These are phyloP conservation scores for Limnothrissa miodon DNA, from an alignment of 2,113 vertebrate genomes.

Conservation along the genomic window DNA sequence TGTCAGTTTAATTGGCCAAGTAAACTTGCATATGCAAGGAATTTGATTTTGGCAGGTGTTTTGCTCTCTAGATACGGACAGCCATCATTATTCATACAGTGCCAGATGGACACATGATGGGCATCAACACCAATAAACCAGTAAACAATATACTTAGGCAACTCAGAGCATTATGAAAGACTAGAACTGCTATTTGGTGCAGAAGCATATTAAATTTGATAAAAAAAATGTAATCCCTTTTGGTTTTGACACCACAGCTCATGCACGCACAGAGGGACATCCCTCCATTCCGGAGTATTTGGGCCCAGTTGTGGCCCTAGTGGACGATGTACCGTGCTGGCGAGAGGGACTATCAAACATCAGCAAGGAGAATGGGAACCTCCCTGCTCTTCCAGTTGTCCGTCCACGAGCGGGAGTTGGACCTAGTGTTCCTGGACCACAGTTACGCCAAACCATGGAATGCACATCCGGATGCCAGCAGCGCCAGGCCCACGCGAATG, in stretches of 20 bases:
- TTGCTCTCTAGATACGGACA: too few species aligned
- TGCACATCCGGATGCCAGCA: conserved; percentile 92
- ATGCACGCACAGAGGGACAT: conserved; percentile 24
- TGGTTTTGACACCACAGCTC: neutral
- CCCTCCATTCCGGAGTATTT: conserved; percentile 23
- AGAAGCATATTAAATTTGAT: too few species aligned
- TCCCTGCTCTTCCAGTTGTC: conserved; percentile 92
- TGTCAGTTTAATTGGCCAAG: too few species aligned
- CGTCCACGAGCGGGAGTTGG: conserved; percentile 87
- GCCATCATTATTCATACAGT: too few species aligned
- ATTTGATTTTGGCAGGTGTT: too few species aligned
- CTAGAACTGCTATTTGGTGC: too few species aligned
- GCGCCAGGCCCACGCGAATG: conserved; percentile 85
- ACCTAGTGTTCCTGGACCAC: conserved; percentile 92
- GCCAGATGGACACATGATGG: too few species aligned
- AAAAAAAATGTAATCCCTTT: neutral
- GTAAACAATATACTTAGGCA: too few species aligned
- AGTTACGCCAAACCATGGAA: conserved; percentile 97
- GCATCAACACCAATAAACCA: too few species aligned
- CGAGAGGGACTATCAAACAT: conserved; percentile 87
- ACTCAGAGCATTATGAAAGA: too few species aligned
- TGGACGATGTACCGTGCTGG: conserved; percentile 78
- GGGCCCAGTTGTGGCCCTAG: conserved; percentile 49
- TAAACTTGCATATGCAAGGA: too few species aligned
- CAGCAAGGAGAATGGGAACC: conserved; percentile 88